Conservation (phyloP, 2,113 vertebrate species). For the Lepisosteus oculatus region DNA sequence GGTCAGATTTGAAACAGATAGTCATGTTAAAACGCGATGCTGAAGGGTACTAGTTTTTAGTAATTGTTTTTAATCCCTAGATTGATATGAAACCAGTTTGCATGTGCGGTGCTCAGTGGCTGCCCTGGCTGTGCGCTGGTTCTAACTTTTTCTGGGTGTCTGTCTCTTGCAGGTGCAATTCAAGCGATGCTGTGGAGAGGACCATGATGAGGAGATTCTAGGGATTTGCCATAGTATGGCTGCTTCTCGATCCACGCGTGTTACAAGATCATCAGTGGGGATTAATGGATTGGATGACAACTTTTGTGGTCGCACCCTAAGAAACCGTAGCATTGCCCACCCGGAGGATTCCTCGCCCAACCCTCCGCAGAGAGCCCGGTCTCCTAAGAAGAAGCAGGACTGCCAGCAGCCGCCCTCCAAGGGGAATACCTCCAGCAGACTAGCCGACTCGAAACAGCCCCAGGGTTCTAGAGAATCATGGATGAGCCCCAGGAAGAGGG, state of each 20-base stretch:
- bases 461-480: conserved; percentile 71
- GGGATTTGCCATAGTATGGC: conserved; percentile 97
- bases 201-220: conserved; percentile 92
- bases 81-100: no score
- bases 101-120: neutral
- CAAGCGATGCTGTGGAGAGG: conserved; percentile 80
- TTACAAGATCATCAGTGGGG: conserved; percentile 99
- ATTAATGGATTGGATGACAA: conserved; percentile 99
- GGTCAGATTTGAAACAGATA: no score
- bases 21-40: no score
- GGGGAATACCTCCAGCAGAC: conserved; percentile 65
- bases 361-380: conserved; percentile 83
- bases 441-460: conserved; percentile 67
- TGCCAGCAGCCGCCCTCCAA: conserved; percentile 66
- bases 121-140: neutral
- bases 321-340: conserved; percentile 98
- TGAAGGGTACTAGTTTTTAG: no score
- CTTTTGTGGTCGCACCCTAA: conserved; percentile 97
- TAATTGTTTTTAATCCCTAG: no score
- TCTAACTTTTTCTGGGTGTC: conserved; percentile 41
- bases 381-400: conserved; percentile 92
- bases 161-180: conserved; percentile 80
- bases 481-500: conserved; percentile 83
- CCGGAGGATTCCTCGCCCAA: conserved; percentile 86
- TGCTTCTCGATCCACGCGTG: conserved; percentile 97